phyloP scores from a whole-genome alignment of 2,888 invertebrate species.

The Apodemia hepburni region DNA sequence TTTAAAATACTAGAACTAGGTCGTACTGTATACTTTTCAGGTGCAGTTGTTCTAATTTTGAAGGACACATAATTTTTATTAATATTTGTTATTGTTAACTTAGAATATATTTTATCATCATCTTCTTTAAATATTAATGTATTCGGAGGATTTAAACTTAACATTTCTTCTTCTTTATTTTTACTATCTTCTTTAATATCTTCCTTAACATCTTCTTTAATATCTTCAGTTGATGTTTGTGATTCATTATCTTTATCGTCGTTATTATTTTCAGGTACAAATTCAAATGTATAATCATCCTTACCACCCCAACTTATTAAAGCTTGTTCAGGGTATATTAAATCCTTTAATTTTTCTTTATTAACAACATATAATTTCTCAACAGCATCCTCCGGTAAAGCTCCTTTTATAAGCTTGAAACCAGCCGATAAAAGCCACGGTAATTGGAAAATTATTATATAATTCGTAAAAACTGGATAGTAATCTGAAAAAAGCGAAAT shows the following conservation, averaged over 20 bases:
- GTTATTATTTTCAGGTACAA: conserved; percentile 74
- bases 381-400: conserved; percentile 90
- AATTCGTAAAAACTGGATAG: conserved; percentile 90
- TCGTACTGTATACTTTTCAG: conserved; percentile 92
- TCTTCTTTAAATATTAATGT: conserved; percentile 82
- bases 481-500: conserved; percentile 90
- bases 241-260: conserved; percentile 23
- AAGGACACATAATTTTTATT: conserved; percentile 55
- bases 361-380: conserved; percentile 90
- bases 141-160: conserved; percentile 80
- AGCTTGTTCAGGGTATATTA: conserved; percentile 85
- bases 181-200: conserved; percentile 16
- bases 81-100: conserved; percentile 82
- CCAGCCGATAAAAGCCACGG: conserved; percentile 94
- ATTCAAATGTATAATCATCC: conserved; percentile 83
- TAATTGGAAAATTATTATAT: conserved; percentile 92
- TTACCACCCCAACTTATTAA: conserved; percentile 87
- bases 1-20: conserved; percentile 87
- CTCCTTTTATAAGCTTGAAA: conserved; percentile 90
- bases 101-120: conserved; percentile 80
- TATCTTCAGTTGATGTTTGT: no score
- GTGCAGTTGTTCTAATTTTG: conserved; percentile 94
- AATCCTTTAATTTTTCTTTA: conserved; percentile 85
- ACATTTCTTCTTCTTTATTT: conserved; percentile 53
- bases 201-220: no score